Percentiles rank a stretch among this genome's conserved stretches.
phyloP scores from a whole-genome alignment of 2,113 vertebrate species.

The Phyllostomus discolor region DNA sequence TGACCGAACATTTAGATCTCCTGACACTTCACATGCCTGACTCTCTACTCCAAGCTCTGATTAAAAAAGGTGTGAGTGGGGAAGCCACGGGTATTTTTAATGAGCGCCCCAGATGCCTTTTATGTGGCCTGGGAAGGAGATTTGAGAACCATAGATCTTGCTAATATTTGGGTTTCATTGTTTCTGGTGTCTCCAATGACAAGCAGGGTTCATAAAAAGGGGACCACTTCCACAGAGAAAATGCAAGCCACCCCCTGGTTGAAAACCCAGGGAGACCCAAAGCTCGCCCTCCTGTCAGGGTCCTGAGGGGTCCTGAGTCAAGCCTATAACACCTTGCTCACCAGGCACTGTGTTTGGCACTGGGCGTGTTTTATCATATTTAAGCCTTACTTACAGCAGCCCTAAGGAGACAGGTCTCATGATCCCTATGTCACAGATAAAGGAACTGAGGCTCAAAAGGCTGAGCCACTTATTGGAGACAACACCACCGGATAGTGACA shows the following conservation, averaged over 20 bases:
- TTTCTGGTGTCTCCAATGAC: slow-evolving; percentile 1
- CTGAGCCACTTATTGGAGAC: background rate
- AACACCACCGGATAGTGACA: background rate
- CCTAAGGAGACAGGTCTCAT: background rate
- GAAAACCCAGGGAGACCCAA: slow-evolving; percentile 5
- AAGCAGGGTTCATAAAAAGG: background rate
- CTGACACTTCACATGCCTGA: background rate
- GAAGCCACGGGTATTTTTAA: background rate
- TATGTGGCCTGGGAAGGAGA: background rate
- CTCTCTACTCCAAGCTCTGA: background rate
- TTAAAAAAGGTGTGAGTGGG: background rate
- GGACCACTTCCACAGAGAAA: slow-evolving; percentile 4
- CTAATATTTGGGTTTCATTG: background rate
- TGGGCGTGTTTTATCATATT: background rate
- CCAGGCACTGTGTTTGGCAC: background rate
- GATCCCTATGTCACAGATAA: background rate
- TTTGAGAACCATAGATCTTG: background rate
- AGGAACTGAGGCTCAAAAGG: background rate
- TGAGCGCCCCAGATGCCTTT: background rate
- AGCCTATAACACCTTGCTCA: background rate
- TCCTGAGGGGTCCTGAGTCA: background rate
- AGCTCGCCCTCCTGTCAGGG: background rate
- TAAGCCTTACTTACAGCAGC: background rate
- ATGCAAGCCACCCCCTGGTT: background rate
- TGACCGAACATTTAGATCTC: background rate